Evolutionary conservation across 2,888 invertebrate genomes (phyloP).

Genomic region (Cetonia aurata): DNA sequence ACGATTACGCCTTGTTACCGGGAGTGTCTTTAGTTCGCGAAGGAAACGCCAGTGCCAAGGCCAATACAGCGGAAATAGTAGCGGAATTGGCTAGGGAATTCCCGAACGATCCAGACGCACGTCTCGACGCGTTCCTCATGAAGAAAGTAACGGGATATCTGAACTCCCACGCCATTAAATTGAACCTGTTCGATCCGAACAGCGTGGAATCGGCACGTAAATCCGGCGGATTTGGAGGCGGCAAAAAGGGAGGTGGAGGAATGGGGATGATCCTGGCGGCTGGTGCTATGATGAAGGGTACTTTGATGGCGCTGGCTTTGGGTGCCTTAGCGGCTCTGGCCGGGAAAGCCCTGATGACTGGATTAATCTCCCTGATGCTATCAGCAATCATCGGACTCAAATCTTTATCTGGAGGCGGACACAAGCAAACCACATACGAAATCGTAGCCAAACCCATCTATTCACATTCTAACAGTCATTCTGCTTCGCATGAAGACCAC

Average conservation of each 20-base stretch:
- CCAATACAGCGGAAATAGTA: conserved; percentile 77
- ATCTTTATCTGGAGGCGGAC: conserved; percentile 75
- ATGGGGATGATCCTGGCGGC: conserved; percentile 67
- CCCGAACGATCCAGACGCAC: conserved; percentile 81
- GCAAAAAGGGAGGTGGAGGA: conserved; percentile 70
- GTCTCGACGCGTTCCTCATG: conserved; percentile 81
- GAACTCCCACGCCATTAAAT: conserved; percentile 79
- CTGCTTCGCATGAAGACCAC: conserved; percentile 74
- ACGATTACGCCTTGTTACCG: conserved; percentile 78
- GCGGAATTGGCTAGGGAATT: conserved; percentile 82
- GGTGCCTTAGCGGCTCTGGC: conserved; percentile 83
- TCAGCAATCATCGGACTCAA: conserved; percentile 84
- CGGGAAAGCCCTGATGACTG: conserved; percentile 87
- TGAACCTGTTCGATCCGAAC: conserved; percentile 77
- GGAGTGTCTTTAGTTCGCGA: conserved; percentile 82
- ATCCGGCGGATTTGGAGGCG: conserved; percentile 63
- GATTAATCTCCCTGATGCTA: conserved; percentile 82
- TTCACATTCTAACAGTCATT: conserved; percentile 77
- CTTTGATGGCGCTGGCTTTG: conserved; percentile 76
- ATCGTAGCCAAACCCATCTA: conserved; percentile 87
- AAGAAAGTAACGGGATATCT: conserved; percentile 79
- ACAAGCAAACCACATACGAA: conserved; percentile 83
- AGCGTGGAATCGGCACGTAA: conserved; percentile 68
- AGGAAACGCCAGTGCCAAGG: conserved; percentile 69
- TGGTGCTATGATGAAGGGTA: conserved; percentile 76